Evolutionary conservation across 1,140 invertebrate genomes (phyloP), one percentile per base, ranked within the genome.

Genomic region (Lethocerus indicus): DNA sequence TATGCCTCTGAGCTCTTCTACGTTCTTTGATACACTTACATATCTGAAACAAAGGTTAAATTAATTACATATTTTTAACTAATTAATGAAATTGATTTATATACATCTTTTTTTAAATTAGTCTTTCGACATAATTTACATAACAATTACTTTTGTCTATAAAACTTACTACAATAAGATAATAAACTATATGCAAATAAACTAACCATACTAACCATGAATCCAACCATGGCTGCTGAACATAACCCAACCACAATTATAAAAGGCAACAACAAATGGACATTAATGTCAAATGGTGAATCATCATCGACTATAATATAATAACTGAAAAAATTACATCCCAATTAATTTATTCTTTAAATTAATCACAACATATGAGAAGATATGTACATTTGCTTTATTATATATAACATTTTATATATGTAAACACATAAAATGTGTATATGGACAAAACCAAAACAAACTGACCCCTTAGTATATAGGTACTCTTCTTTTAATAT

Each of bases 221-320:
- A 81, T 54, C 76, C 67, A 54, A 83, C 65, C 79, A 92, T 90
- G 49, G 87, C 73, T 57, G 88, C 66, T 59, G 93, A 86, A 67
- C 86, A 90, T 55, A 90, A 71, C n/a, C 79, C 84, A 59, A 92
- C 83, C 37, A 92, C 79, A 59, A 91, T 80, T 29, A 83, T 85
- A 66, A 94, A 93, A 14, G 89, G 88, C 53, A 91, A 67, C 57
- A 94, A 70, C 55, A 93, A 68, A n/a, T n/a, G n/a, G 82, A 79
- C 82, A 60, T 87, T 85, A 48, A 88, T 80, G 67, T 88, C 83
- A 60, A 87, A 83, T 23, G 85, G 83, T 47, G 79, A 62, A 60
- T 83, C 81, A 52, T 81, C 75, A 61, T 85, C 85, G 54, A 90
- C 79, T 52, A 85, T 66, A 57, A 90, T 66, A 59, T 78, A 81